These are phyloP conservation scores for Sterna hirundo DNA, from an alignment of 2,113 vertebrate species.

Conservation along the genomic window DNA sequence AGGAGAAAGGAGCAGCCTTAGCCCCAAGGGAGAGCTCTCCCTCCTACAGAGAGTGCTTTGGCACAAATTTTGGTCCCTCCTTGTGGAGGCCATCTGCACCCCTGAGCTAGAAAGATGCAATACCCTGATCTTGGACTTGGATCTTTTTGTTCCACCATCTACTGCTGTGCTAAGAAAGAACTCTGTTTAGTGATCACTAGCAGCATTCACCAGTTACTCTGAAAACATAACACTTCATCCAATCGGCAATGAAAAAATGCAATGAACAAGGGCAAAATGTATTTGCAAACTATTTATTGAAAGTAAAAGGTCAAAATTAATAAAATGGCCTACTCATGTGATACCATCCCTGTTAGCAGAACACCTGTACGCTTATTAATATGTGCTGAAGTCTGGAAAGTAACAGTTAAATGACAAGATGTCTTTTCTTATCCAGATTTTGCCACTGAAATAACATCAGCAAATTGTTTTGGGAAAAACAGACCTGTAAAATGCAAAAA, in stretches of 20 bases:
- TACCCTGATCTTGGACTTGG: rapidly evolving
- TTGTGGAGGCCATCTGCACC: not conserved
- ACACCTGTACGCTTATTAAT: not conserved
- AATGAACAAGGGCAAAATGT: not conserved
- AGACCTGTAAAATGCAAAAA: not conserved
- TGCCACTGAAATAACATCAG: not conserved
- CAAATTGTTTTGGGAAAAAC: not conserved
- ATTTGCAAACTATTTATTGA: not conserved
- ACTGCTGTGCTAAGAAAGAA: not conserved
- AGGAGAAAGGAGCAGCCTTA: not conserved
- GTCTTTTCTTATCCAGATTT: not conserved
- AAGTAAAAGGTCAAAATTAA: not conserved
- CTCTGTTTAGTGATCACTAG: not conserved
- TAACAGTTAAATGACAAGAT: not conserved
- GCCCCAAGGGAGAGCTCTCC: not conserved
- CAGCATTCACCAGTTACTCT: not conserved
- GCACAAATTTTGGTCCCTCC: not conserved
- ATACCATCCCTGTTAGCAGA: not conserved
- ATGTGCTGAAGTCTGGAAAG: not conserved
- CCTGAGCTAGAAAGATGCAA: not conserved
- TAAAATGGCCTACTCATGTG: not conserved
- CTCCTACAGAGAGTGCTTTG: not conserved
- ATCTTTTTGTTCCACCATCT: not conserved
- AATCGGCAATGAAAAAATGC: not conserved
- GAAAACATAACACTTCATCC: not conserved